phyloP scores from a whole-genome alignment of 2,113 vertebrate species.

The Brachypodius melanocephalos region DNA sequence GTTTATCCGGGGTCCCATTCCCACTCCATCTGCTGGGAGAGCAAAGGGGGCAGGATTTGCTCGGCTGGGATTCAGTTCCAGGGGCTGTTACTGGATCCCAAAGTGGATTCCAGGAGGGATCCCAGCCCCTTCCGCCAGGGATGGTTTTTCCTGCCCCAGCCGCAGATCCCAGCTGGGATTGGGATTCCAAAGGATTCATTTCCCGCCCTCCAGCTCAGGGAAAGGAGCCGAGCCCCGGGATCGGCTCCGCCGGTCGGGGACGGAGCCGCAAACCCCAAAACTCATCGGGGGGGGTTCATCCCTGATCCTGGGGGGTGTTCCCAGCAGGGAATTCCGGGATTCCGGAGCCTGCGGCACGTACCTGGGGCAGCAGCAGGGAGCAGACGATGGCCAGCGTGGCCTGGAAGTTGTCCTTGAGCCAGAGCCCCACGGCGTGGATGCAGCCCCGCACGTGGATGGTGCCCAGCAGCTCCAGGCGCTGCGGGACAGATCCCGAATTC shows the following conservation, averaged over 20 bases:
- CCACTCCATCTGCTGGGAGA: neutral
- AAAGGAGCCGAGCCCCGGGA: neutral
- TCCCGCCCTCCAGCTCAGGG: too few species aligned
- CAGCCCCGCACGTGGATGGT: conserved; percentile 87
- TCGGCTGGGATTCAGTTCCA: neutral
- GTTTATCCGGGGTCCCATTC: neutral
- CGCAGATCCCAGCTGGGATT: neutral
- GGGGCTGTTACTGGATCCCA: neutral
- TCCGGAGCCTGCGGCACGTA: neutral
- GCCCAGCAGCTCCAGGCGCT: conserved; percentile 80
- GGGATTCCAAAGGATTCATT: accelerated
- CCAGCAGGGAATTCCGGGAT: accelerated
- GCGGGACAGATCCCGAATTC: neutral
- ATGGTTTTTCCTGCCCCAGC: neutral
- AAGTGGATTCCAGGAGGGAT: neutral
- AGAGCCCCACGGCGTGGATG: conserved; percentile 87
- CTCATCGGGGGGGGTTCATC: accelerated
- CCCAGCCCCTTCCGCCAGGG: neutral
- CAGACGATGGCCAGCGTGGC: conserved; percentile 80
- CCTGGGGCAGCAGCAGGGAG: conserved; percentile 86
- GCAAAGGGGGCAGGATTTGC: neutral
- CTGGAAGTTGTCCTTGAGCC: conserved; percentile 88
- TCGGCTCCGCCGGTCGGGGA: accelerated
- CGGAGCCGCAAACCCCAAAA: accelerated
- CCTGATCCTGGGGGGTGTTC: neutral